phyloP scores from a whole-genome alignment of 1,140 invertebrate species.

The Caenorhabditis tropicalis region DNA sequence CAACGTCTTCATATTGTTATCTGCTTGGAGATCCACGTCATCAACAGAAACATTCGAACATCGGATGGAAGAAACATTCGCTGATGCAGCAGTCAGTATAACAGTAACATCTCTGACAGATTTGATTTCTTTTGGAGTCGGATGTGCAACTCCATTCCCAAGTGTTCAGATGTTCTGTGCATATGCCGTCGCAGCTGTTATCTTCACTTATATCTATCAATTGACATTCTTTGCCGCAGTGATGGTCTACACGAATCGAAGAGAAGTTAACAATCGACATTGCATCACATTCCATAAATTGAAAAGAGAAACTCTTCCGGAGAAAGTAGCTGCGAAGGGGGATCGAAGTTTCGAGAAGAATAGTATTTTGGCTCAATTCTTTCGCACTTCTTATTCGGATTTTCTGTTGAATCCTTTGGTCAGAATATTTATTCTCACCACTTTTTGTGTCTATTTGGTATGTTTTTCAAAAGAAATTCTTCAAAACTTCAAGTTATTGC shows the following conservation, averaged over 20 bases:
- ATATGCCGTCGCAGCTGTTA: slow-evolving; percentile 72
- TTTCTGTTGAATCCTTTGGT: slow-evolving; percentile 85
- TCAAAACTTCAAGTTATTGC: slow-evolving; percentile 63
- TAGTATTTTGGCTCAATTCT: slow-evolving; percentile 78
- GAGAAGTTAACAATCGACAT: slow-evolving; percentile 69
- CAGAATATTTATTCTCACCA: slow-evolving; percentile 88
- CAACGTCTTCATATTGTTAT: slow-evolving; percentile 78
- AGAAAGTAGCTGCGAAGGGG: background rate
- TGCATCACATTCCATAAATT: slow-evolving; percentile 67
- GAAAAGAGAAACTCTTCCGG: slow-evolving; percentile 45
- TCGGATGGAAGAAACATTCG: slow-evolving; percentile 80
- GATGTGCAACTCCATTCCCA: slow-evolving; percentile 80
- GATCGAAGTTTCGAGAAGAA: slow-evolving; percentile 62
- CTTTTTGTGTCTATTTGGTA: slow-evolving; percentile 82
- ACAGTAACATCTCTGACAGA: slow-evolving; percentile 97
- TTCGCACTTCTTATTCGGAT: slow-evolving; percentile 84
- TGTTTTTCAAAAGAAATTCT: slow-evolving; percentile 74
- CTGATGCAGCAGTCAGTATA: slow-evolving; percentile 94
- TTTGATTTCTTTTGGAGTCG: slow-evolving; percentile 94
- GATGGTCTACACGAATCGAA: slow-evolving; percentile 62
- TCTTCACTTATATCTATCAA: slow-evolving; percentile 74
- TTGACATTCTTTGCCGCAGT: slow-evolving; percentile 73
- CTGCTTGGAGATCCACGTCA: slow-evolving; percentile 86
- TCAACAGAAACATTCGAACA: slow-evolving; percentile 81
- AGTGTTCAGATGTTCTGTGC: slow-evolving; percentile 75